Evolutionary conservation across 2,888 invertebrate genomes (phyloP).

Genomic region (Isoperla grammatica): DNA sequence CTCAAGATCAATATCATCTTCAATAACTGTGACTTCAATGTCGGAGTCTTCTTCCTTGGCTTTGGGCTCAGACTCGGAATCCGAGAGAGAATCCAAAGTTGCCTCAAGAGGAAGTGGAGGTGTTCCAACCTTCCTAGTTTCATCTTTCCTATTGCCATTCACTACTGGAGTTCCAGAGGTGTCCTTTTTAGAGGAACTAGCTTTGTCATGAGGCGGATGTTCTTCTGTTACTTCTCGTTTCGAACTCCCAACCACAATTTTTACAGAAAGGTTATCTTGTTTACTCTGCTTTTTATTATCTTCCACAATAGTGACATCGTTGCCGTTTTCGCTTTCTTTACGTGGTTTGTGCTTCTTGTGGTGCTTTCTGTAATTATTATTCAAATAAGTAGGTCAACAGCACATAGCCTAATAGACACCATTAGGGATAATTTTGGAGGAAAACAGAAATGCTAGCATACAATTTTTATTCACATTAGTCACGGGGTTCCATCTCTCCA

Average conservation of each 20-base stretch:
- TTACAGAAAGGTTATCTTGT: constrained; percentile 25
- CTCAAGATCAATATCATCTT: constrained; percentile 81
- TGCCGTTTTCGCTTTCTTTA: constrained; percentile 44
- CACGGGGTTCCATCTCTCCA: too few relatives aligned
- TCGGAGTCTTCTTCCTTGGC: constrained; percentile 57
- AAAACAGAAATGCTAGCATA: too few relatives aligned
- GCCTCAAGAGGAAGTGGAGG: not conserved
- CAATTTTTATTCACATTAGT: too few relatives aligned
- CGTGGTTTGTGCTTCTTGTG: constrained; percentile 61
- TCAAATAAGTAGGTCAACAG: too few relatives aligned
- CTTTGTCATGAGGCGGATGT: constrained; percentile 33
- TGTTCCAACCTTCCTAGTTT: not conserved
- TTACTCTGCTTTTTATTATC: constrained; percentile 32
- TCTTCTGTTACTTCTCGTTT: constrained; percentile 44
- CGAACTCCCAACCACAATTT: constrained; percentile 21
- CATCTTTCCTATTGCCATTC: constrained; percentile 13
- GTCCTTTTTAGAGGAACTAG: constrained; percentile 15
- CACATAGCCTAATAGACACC: too few relatives aligned
- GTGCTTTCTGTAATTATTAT: constrained; percentile 41
- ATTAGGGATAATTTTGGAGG: too few relatives aligned
- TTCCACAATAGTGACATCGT: constrained; percentile 32
- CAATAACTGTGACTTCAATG: constrained; percentile 63
- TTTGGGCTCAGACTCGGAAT: constrained; percentile 26
- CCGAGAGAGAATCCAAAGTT: constrained; percentile 23
- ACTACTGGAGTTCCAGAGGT: not conserved